Evolutionary conservation across 2,797 vertebrate species (phyloP), one percentile per base, ranked within the genome.

Genomic region (Aplochiton taeniatus): DNA sequence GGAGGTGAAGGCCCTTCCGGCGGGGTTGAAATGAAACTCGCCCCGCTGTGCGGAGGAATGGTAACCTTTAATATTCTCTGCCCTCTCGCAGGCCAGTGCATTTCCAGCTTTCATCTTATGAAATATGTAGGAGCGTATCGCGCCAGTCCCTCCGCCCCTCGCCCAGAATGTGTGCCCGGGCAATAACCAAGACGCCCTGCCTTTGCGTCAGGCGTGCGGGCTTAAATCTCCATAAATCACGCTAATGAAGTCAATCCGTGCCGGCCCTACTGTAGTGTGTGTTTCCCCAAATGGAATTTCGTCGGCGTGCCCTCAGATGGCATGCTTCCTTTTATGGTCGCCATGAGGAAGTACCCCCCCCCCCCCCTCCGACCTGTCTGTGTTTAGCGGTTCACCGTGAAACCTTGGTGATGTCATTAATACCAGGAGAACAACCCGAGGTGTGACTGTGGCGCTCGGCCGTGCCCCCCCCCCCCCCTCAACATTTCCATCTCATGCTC

Each of bases 21-120:
- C 87, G 58, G 84, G 81, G 89, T 90, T 88, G 86, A 89, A 89
- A 91, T 91, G 84, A 91, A 89, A 91, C 83, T 87, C 86, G 88
- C 85, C n/a, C 88, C 88, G 83, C 80, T 31, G 78, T 85, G 78
- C 85, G 72, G 42, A 70, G 63, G 73, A 77, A 87, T 80, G 86
- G 84, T 89, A 88, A 89, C 86, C 89, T 91, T 91, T 89, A 90
- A 90, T 90, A 89, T 89, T 86, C 78, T 75, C 78, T 75, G 79
- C 64, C 79, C 65, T 78, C 83, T 84, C 87, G 85, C 87, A 83
- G 82, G 83, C 82, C 83, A 87, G 79, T 87, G 78, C 86, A 79
- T 89, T 81, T 86, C 84, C 79, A 77, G 78, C 85, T 88, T 88
- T 87, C 83, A 85, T 88, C 84, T 82, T 46, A 41, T 14, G 75